Evolutionary conservation across 2,113 vertebrate genomes (phyloP).

Genomic region (Hucho hucho): DNA sequence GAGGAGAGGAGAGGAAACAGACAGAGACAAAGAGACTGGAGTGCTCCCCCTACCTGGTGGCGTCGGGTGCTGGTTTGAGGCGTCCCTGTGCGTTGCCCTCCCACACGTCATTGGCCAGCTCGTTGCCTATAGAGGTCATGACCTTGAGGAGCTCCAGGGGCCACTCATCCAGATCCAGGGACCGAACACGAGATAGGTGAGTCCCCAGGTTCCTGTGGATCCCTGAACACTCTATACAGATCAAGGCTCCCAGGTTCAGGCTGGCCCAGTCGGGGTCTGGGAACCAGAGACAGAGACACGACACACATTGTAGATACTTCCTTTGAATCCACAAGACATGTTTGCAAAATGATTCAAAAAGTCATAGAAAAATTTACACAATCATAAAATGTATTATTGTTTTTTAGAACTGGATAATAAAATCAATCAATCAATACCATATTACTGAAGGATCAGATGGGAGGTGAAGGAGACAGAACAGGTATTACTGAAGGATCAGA

Average conservation of each 20-base stretch:
- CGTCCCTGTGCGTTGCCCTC: constrained; percentile 88
- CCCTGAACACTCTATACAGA: constrained; percentile 97
- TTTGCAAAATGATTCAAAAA: too few relatives aligned
- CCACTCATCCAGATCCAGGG: constrained; percentile 96
- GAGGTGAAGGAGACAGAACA: too few relatives aligned
- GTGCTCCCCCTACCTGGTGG: constrained; percentile 81
- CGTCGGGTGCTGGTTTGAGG: constrained; percentile 85
- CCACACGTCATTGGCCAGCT: constrained; percentile 94
- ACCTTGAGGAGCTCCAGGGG: constrained; percentile 94
- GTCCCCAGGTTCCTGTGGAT: constrained; percentile 97
- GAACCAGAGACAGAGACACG: neutral
- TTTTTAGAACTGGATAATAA: too few relatives aligned
- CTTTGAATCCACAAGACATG: neutral
- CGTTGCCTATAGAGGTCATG: constrained; percentile 93
- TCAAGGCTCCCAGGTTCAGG: constrained; percentile 93
- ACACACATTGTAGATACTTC: neutral
- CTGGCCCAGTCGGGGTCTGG: constrained; percentile 96
- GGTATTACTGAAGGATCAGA: too few relatives aligned
- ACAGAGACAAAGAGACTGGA: neutral
- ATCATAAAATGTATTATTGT: too few relatives aligned
- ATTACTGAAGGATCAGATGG: too few relatives aligned
- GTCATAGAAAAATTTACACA: too few relatives aligned
- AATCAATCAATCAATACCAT: too few relatives aligned
- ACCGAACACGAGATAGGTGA: constrained; percentile 91
- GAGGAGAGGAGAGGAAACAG: neutral